Evolutionary conservation across 2,113 vertebrate genomes (phyloP).

Genomic region (Erpornis zantholeuca): DNA sequence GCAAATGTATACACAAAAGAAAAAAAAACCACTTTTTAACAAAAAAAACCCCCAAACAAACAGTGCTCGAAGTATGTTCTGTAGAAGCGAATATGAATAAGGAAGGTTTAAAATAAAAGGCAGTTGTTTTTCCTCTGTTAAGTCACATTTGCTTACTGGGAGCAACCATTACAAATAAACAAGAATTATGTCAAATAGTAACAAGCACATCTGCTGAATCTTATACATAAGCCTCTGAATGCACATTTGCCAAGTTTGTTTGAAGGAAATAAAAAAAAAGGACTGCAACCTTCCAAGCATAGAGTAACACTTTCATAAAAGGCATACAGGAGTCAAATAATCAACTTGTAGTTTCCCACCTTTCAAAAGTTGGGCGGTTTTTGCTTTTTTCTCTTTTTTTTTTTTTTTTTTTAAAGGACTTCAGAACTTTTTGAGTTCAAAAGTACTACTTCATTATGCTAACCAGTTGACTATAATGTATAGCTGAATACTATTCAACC

Average conservation of each 20-base stretch:
- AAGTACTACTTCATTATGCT: neutral
- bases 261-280: neutral
- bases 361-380: neutral
- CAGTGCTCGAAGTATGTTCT: neutral
- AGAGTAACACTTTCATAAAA: neutral
- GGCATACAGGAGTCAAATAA: neutral
- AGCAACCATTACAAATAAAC: neutral
- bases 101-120: neutral
- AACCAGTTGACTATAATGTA: accelerated
- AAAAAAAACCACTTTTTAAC: neutral
- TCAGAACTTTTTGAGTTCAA: neutral
- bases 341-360: neutral
- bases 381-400: too few species aligned
- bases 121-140: neutral
- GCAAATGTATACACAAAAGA: neutral
- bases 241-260: neutral
- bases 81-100: neutral
- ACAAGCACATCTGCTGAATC: neutral
- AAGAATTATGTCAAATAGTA: neutral
- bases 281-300: neutral
- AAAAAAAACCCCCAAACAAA: neutral
- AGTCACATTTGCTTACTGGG: neutral
- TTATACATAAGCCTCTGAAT: neutral
- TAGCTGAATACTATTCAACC: neutral
- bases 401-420: neutral